Evolutionary conservation across 1,140 invertebrate species (phyloP), one percentile per base, ranked within the genome.

Genomic region (Hypsibius dujardini): DNA sequence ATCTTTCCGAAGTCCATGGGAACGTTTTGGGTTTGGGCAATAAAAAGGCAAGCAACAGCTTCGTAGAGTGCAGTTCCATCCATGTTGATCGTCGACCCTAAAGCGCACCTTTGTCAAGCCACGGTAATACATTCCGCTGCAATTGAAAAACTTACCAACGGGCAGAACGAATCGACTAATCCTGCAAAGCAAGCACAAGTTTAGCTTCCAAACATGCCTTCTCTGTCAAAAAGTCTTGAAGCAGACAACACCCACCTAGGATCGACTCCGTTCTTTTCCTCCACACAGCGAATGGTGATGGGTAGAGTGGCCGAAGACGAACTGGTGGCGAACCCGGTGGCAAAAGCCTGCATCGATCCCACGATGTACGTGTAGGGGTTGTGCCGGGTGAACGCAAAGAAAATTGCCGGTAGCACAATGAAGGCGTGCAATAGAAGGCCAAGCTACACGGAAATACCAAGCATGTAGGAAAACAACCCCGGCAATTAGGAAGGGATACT

Each of bases 11-110:
- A 86, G 45, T 85, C 84, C 76, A 93, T 84, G 46, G 84, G 79
- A 59, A 90, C 83, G 72, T 85, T 83, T 77, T 89, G 84, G 47
- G 92, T 84, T 81, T 96, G 92, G 40, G 92, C 89, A 71, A 96
- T 95, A 76, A 95, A 96, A 72, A 96, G 87, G 14, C 92, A 91
- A 0, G 92, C 92, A 0, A 95, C 90, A 1, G 92, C 92, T 79
- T 95, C 92, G 76, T 95, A 95, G 1, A 95, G 81, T 0, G 92
- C 93, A 0, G 92, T 95, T 42, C 62, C 92, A 78, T 95, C 92
- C 90, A 93, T 92, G 80, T 95, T 95, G 75, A 95, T 93, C 7
- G 91, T 95, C 45, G 92, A 67, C 7, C 62, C 62, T 67, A 42
- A 12, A 67, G 45, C 3, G 7, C 12, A 67, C 7, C 62, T 7